Evolutionary conservation across 2,113 vertebrate species (phyloP), one percentile per base, ranked within the genome.

Genomic region (Pelobates fuscus): DNA sequence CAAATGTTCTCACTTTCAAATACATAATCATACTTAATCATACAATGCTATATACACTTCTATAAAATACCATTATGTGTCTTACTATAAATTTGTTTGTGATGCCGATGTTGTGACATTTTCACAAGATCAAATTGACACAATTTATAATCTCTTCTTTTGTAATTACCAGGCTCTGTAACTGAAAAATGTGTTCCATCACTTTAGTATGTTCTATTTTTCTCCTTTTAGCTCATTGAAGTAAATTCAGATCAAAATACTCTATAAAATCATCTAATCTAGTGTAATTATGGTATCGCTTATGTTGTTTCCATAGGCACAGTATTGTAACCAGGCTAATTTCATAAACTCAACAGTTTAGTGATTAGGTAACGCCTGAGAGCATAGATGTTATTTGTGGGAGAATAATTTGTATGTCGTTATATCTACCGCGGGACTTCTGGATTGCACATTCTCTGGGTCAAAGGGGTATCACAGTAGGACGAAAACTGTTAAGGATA

Each of bases 351-450:
- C 44, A 3, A 49, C 8, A 49, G 44, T 49, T 49, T 49, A 49
- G 12, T 49, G 44, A 49, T 49, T 49, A 49, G 17, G 44, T 49
- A 49, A 49, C 15, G 44, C 17, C 44, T 49, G 12, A 49, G 15
- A 49, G 12, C 44, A 49, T 61, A 18, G 29, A 27, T 57, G 29
- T 54, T 65, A 65, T 65, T 65, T 65, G 46, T 44, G 30, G 8
- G 30, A 27, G 23, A 18, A n/a, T 60, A 71, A 71, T 71, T 46
- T 71, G 57, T 61, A 43, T 59, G 54, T 70, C 67, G 59, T 71
- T 71, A 61, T 37, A 60, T 60, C 24, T 60, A 8, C 57, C 15
- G 57, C 57, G 7, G 43, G 55, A 21, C n/a, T 2, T 60, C 21
- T 65, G 11, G 27, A 55, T 65, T 74, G 57, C 52, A 20, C 46